These are phyloP conservation scores for Cyanoderma ruficeps DNA, from an alignment of 2,113 vertebrate genomes.

Conservation along the genomic window DNA sequence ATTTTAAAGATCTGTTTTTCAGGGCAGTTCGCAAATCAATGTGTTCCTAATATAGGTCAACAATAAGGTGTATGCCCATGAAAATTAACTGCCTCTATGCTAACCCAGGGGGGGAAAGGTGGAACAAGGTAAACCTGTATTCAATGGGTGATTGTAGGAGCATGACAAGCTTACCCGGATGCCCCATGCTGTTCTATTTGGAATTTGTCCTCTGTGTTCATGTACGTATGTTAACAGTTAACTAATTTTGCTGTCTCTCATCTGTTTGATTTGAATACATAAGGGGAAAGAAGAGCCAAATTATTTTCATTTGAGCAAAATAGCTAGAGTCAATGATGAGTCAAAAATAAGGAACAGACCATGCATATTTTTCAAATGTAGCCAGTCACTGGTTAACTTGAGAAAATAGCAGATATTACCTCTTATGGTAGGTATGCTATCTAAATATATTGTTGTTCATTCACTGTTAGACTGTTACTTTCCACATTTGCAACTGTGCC, in stretches of 20 bases:
- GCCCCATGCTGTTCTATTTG: background rate
- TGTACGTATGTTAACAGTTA: background rate
- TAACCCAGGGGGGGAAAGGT: background rate
- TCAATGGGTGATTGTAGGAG: background rate
- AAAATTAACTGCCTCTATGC: background rate
- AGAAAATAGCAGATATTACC: background rate
- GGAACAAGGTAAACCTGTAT: background rate
- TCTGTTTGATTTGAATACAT: background rate
- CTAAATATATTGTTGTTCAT: background rate
- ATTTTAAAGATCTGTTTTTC: background rate
- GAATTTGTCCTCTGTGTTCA: conserved; percentile 40
- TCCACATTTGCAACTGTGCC: rapidly evolving
- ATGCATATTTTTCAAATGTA: background rate
- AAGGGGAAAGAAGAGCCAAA: background rate
- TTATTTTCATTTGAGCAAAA: background rate
- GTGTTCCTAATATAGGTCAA: background rate
- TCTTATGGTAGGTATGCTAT: background rate
- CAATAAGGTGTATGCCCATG: background rate
- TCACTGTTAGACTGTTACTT: background rate
- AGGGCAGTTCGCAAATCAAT: background rate
- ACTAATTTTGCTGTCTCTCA: background rate
- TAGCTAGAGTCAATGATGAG: background rate
- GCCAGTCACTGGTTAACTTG: background rate
- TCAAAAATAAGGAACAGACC: background rate
- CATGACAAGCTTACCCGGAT: background rate